Conservation (phyloP, 2,888 invertebrate species). For the Callosobruchus maculatus region DNA sequence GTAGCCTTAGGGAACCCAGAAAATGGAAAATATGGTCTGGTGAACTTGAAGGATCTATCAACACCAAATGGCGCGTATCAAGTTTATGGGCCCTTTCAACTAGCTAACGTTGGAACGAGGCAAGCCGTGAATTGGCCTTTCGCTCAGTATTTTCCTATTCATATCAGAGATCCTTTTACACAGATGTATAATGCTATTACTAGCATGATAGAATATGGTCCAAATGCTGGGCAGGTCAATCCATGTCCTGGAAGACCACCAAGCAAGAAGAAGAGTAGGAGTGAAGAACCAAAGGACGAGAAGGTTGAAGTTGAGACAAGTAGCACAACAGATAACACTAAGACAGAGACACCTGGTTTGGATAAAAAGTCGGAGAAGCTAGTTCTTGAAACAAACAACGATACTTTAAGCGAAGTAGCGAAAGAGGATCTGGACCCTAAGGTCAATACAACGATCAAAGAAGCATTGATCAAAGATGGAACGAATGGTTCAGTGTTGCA, state of each 20-base stretch:
- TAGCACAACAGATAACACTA: not conserved
- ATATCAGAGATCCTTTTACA: slow-evolving; percentile 57
- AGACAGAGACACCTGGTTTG: not conserved
- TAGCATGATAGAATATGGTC: slow-evolving; percentile 58
- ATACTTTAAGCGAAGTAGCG: slow-evolving; percentile 9
- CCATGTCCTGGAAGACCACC: slow-evolving; percentile 25
- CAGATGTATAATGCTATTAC: slow-evolving; percentile 54
- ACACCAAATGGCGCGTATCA: slow-evolving; percentile 5
- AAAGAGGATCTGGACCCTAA: not conserved
- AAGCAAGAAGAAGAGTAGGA: slow-evolving; percentile 7
- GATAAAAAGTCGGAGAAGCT: not conserved
- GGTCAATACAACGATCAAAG: not conserved
- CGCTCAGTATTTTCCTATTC: slow-evolving; percentile 54
- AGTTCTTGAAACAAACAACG: slow-evolving; percentile 2
- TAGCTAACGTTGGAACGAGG: slow-evolving; percentile 15
- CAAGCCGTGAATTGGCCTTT: slow-evolving; percentile 52
- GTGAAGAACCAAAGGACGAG: slow-evolving; percentile 13
- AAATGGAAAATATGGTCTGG: slow-evolving; percentile 8
- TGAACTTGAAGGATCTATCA: not conserved
- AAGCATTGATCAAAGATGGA: not conserved
- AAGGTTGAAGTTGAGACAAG: slow-evolving; percentile 6
- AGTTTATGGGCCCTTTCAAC: slow-evolving; percentile 15
- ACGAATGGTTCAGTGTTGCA: not conserved
- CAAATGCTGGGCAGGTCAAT: slow-evolving; percentile 49
- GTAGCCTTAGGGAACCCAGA: not conserved